A percentile compares a stretch with the other conserved stretches of the same genome.
Conservation (phyloP, 2,113 vertebrate species). For the Mesocricetus auratus region DNA sequence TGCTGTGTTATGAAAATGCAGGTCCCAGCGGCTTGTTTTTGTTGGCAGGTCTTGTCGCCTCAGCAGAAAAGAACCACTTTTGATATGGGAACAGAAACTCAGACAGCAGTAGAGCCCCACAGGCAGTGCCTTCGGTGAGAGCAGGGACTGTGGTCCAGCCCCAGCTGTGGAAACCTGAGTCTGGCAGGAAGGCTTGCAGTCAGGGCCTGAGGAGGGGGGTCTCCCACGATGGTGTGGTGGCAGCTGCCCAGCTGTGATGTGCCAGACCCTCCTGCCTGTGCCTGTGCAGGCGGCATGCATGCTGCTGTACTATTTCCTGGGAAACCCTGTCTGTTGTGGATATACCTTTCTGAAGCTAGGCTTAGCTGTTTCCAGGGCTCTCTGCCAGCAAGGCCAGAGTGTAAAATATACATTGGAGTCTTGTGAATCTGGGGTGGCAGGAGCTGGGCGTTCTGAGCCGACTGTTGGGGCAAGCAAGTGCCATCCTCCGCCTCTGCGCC, state of each 20-base stretch:
- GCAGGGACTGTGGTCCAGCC: background rate
- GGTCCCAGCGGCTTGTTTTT: constrained; percentile 61
- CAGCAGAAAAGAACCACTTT: constrained; percentile 72
- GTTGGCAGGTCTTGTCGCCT: constrained; percentile 52
- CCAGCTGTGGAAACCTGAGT: background rate
- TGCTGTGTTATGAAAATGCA: background rate
- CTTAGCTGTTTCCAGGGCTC: background rate
- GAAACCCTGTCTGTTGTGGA: constrained; percentile 68
- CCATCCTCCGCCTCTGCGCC: accelerated
- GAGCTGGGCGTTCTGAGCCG: background rate
- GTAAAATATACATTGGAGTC: accelerated
- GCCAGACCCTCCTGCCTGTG: background rate
- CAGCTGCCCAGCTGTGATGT: background rate
- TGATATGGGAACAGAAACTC: constrained; percentile 73
- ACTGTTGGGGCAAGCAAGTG: too few relatives aligned
- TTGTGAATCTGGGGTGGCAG: accelerated
- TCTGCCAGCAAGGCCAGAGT: background rate
- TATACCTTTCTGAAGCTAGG: constrained; percentile 60
- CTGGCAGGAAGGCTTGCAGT: background rate
- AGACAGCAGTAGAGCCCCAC: constrained; percentile 25
- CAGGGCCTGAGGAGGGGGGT: background rate
- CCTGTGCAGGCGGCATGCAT: constrained; percentile 9
- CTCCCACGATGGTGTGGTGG: background rate
- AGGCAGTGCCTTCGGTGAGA: background rate
- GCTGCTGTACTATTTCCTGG: constrained; percentile 22